Evolutionary conservation across 92 coral and sea anemone genomes (phyloP).

Genomic region (Blastomussa wellsi): DNA sequence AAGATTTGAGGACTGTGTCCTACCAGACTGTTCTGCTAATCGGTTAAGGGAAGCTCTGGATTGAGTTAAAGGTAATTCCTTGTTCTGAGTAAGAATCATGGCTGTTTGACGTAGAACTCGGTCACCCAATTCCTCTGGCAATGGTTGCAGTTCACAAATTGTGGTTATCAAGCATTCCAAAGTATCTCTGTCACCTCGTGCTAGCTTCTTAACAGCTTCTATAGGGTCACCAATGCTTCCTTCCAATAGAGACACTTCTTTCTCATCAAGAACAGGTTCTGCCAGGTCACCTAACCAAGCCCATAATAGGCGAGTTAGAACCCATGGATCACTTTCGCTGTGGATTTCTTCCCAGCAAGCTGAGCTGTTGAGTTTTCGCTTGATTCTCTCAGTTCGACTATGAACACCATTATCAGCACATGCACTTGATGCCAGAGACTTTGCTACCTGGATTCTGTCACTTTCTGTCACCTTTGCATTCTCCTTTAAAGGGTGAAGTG

Average conservation of each 20-base stretch:
- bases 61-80: slow-evolving; percentile 62
- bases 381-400: slow-evolving; percentile 63
- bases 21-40: background rate
- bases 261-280: slow-evolving; percentile 76
- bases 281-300: slow-evolving; percentile 80
- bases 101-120: slow-evolving; percentile 76
- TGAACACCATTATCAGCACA: slow-evolving; percentile 76
- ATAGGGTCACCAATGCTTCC: slow-evolving; percentile 68
- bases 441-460: slow-evolving; percentile 71
- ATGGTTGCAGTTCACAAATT: slow-evolving; percentile 72
- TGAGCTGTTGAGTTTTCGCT: slow-evolving; percentile 84
- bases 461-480: slow-evolving; percentile 12
- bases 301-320: slow-evolving; percentile 77
- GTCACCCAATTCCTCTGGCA: slow-evolving; percentile 74
- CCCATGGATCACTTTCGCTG: slow-evolving; percentile 83
- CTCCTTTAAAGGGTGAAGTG: slow-evolving; percentile 4
- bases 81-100: slow-evolving; percentile 80
- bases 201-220: slow-evolving; percentile 68
- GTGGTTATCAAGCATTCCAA: slow-evolving; percentile 86
- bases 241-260: slow-evolving; percentile 65
- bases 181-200: slow-evolving; percentile 73
- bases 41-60: slow-evolving; percentile 27
- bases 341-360: slow-evolving; percentile 85
- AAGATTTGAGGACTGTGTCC: background rate
- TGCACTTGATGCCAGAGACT: slow-evolving; percentile 74